Base-by-base conservation (phyloP, 2,113 vertebrate genomes). In the Turnix velox region DNA sequence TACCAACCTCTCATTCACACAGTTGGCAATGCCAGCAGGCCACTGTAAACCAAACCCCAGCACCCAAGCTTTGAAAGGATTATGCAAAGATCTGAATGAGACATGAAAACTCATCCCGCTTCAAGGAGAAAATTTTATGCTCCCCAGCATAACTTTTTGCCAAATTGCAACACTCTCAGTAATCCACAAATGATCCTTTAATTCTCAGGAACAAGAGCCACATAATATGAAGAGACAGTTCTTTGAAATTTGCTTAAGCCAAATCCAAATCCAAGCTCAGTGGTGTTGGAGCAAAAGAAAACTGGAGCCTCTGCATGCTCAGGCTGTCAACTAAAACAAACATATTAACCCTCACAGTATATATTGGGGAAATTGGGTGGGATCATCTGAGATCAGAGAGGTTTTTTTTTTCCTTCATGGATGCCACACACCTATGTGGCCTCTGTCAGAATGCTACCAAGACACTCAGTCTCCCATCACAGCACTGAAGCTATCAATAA, bases 321-420 rank as follows among this genome's bases (percentile, higher is more conserved):
- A 72, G 72, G 51, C 12, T 85, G 84, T 85, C 89, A 93, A 46
- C 71, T 85, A 87, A 78, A 92, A 65, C 73, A 96, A 95, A 92
- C 88, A 93, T 12, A 20, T 77, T 52, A 75, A 80, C 33, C 80
- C 78, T 51, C 81, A 69, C 42, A 31, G 45, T 2, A 31, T 7
- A 35, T 39, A 51, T 15, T 10, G 40, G n/a, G 71, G 84, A 93
- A 91, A 82, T 14, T 7, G 27, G 0, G 0, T 28, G 69, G 78
- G 81, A 91, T 83, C 58, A 79, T 54, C 31, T 3, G 30, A 94
- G 83, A 90, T 81, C 73, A 76, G 63, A 90, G 63, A n/a, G n/a
- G n/a, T n/a, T n/a, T n/a, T n/a, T 1, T 8, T 61, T 71, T 86
- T 86, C 74, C 66, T 87, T 73, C 80, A 65, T 35, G 72, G 68